Base-by-base conservation (phyloP, 2,888 invertebrate genomes). In the Platerodrilus igneus region DNA sequence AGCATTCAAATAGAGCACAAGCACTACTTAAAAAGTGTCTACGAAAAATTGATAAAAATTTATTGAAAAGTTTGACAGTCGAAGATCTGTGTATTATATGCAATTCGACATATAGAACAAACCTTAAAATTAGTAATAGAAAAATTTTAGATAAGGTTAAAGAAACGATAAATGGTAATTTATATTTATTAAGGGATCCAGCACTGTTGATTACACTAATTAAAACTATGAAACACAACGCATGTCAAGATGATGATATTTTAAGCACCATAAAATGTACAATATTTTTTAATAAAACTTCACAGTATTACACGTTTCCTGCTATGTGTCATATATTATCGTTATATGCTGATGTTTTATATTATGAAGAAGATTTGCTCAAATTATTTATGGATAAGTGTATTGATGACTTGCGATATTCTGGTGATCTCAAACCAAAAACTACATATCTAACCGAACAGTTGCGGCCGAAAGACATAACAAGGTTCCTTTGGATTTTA, bases 401-500 rank as follows among this genome's bases (percentile, higher is more conserved):
- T 17, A 46, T 68, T 3, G 42, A 57, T 27, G 46, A 59, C 36
- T 48, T 63, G 21, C 55, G 58, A 50, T 45, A 51, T 16, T 45
- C 43, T 29, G 35, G 35, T 9, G 17, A 37, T 16, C 52, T 49
- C 34, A 38, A 29, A 10, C 35, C 55, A 6, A 50, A 46, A 42
- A 39, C 50, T 20, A 11, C 37, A 18, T 44, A 56, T 49, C 50
- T 53, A 17, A 43, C 29, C 7, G 51, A 57, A 17, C 52, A 57
- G 29, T 48, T 58, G 10, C 58, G 71, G 37, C 47, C 53, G 3
- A 72, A 73, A 55, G 73, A 73, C 55, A 56, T 73, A n/a, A 63
- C 64, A 31, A 58, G 66, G 30, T 63, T 72, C 36, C 52, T 73
- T 8, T 71, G 71, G 71, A 55, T 63, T 23, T 45, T 64, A 16